phyloP scores from a whole-genome alignment of 2,888 invertebrate genomes.

The Chrysina gloriosa region DNA sequence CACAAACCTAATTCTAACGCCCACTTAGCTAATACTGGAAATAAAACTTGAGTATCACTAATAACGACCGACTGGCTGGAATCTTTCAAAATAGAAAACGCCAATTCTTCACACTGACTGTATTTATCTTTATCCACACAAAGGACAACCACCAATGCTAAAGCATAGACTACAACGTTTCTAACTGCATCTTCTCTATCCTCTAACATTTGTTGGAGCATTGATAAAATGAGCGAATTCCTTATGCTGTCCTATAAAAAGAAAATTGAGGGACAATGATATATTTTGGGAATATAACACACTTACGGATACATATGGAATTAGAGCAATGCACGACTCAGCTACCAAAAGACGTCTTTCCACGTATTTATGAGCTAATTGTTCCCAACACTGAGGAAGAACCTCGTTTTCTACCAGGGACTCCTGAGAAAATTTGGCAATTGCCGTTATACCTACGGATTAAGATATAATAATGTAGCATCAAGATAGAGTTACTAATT shows the following conservation, averaged over 20 bases:
- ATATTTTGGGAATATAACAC: constrained; percentile 1
- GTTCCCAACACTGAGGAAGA: constrained; percentile 79
- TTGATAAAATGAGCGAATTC: constrained; percentile 76
- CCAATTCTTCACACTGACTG: constrained; percentile 70
- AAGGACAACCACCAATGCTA: constrained; percentile 72
- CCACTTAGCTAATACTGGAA: constrained; percentile 76
- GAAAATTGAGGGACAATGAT: neutral
- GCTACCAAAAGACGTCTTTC: constrained; percentile 76
- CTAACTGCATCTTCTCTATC: constrained; percentile 74
- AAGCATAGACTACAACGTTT: constrained; percentile 71
- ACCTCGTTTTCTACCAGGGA: constrained; percentile 74
- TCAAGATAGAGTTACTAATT: too few species aligned
- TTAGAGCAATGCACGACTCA: constrained; percentile 75
- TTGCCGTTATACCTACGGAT: constrained; percentile 63
- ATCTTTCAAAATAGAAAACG: constrained; percentile 71
- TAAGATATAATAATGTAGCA: neutral
- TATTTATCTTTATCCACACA: constrained; percentile 76
- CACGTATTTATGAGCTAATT: constrained; percentile 74
- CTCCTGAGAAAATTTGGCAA: constrained; percentile 65
- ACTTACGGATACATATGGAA: constrained; percentile 74
- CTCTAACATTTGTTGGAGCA: constrained; percentile 79
- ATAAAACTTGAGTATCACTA: constrained; percentile 67
- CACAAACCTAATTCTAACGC: constrained; percentile 63
- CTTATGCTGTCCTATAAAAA: constrained; percentile 68
- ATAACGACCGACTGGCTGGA: constrained; percentile 68